Conservation (phyloP, 2,888 invertebrate genomes). For the Trichogramma dendrolimi region DNA sequence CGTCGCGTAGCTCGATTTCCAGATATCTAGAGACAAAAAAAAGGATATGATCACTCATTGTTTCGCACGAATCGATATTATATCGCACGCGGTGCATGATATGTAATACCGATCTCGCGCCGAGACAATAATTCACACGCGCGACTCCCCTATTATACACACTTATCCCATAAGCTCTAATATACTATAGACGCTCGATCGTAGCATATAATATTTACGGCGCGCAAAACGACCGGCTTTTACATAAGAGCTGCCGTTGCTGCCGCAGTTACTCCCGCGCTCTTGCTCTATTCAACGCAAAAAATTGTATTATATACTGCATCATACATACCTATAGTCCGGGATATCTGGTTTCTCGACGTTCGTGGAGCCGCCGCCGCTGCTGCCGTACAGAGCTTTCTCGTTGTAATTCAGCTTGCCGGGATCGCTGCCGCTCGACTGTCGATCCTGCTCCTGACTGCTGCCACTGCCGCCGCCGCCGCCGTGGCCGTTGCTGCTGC, state of each 20-base stretch:
- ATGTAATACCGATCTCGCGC: too few species aligned
- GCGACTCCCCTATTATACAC: too few species aligned
- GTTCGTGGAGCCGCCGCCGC: conserved; percentile 39
- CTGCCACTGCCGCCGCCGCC: too few species aligned
- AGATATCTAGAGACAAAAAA: conserved; percentile 35
- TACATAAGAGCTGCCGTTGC: too few species aligned
- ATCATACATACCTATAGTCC: conserved; percentile 39
- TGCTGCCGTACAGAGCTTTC: conserved; percentile 33
- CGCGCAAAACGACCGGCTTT: background rate
- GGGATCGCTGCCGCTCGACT: background rate
- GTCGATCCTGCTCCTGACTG: too few species aligned
- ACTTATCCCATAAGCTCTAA: too few species aligned
- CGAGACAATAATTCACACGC: too few species aligned
- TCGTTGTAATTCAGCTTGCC: conserved; percentile 10
- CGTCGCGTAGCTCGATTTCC: conserved; percentile 42
- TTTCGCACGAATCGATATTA: background rate
- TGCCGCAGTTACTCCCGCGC: too few species aligned
- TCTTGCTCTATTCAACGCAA: background rate
- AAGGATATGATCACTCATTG: background rate
- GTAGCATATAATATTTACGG: background rate
- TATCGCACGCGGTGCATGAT: too few species aligned
- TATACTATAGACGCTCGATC: too few species aligned
- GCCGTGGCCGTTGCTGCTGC: too few species aligned
- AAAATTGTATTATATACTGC: background rate
- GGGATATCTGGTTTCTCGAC: conserved; percentile 44